phyloP scores from a whole-genome alignment of 2,888 invertebrate genomes.

The Dilophus febrilis region DNA sequence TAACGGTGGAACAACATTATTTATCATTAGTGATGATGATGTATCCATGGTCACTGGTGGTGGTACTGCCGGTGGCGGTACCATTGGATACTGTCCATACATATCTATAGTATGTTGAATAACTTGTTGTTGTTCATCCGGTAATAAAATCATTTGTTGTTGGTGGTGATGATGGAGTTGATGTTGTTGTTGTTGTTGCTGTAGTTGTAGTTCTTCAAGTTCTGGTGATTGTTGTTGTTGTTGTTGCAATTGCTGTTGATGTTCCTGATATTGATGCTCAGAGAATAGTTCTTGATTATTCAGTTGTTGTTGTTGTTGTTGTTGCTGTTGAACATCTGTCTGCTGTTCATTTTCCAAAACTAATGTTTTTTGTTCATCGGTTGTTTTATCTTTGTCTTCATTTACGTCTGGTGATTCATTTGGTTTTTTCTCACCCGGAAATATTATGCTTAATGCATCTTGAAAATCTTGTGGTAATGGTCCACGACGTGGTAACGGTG shows the following conservation, averaged over 20 bases:
- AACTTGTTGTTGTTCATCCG: too few species aligned
- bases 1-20: too few species aligned
- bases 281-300: too few species aligned
- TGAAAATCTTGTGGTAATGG: slow-evolving; percentile 40
- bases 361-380: too few species aligned
- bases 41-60: neutral
- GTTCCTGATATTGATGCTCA: too few species aligned
- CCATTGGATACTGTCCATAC: neutral
- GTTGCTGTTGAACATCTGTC: neutral
- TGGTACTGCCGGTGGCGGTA: neutral
- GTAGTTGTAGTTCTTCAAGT: too few species aligned
- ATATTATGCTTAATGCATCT: slow-evolving; percentile 41
- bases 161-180: too few species aligned
- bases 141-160: neutral
- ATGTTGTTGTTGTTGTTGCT: too few species aligned
- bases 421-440: slow-evolving; percentile 32
- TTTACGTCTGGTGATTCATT: slow-evolving; percentile 10
- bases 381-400: slow-evolving; percentile 13
- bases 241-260: too few species aligned
- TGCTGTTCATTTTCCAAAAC: slow-evolving; percentile 8
- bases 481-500: slow-evolving; percentile 29
- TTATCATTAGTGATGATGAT: too few species aligned
- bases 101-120: neutral
- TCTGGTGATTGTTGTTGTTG: too few species aligned
- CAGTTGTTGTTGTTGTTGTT: too few species aligned